phyloP scores from a whole-genome alignment of 2,888 invertebrate genomes.

The Euplexia lucipara region DNA sequence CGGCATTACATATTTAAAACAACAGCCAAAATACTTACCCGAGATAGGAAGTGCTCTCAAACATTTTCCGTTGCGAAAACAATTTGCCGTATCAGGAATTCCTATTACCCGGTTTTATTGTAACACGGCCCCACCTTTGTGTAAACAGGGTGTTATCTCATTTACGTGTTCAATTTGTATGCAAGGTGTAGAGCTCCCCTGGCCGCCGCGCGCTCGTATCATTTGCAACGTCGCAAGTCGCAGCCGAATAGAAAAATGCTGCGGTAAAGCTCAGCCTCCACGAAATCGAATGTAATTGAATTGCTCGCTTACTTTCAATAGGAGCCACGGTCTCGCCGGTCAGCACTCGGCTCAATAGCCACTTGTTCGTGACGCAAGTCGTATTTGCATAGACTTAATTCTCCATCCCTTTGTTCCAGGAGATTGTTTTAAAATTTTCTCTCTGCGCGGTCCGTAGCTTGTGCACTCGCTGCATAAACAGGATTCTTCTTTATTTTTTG shows the following conservation, averaged over 20 bases:
- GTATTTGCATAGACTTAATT: conserved; percentile 67
- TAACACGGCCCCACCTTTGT: conserved; percentile 65
- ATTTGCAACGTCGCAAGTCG: conserved; percentile 56
- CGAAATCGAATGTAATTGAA: conserved; percentile 72
- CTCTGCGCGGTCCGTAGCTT: conserved; percentile 8
- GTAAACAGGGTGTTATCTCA: conserved; percentile 81
- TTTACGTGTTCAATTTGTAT: conserved; percentile 89
- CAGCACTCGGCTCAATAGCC: conserved; percentile 60
- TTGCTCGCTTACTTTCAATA: conserved; percentile 67
- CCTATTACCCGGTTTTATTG: conserved; percentile 77
- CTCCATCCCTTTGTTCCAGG: conserved; percentile 41
- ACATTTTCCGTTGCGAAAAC: conserved; percentile 69
- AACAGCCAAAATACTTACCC: conserved; percentile 45
- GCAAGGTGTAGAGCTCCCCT: conserved; percentile 84
- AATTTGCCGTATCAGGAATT: conserved; percentile 78
- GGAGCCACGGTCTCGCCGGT: conserved; percentile 62
- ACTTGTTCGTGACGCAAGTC: conserved; percentile 64
- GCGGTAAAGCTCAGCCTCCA: conserved; percentile 45
- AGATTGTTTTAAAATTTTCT: conserved; percentile 56
- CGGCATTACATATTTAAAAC: conserved; percentile 57
- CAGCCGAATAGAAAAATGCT: conserved; percentile 65
- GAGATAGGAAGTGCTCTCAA: conserved; percentile 64
- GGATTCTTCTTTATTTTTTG: conserved; percentile 44
- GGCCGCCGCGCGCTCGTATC: conserved; percentile 67
- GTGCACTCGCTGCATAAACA: conserved; percentile 37